phyloP scores from a whole-genome alignment of 2,888 invertebrate genomes.

The Napeogenes sylphis region DNA sequence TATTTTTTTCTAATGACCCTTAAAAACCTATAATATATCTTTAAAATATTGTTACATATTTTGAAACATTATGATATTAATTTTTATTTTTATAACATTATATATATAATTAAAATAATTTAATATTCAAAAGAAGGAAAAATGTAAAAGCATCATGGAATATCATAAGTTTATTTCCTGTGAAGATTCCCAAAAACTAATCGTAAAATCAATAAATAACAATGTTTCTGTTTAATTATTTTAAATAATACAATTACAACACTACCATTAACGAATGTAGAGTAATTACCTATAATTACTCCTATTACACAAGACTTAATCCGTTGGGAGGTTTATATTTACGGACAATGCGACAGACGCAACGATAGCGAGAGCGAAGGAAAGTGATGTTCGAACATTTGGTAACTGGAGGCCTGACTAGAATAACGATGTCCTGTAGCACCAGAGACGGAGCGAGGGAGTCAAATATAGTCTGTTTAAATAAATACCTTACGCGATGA shows the following conservation, averaged over 20 bases:
- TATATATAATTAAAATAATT: too few relatives aligned
- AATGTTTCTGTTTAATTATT: not conserved
- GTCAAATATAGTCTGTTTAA: not conserved
- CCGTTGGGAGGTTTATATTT: conserved; percentile 11
- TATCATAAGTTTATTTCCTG: too few relatives aligned
- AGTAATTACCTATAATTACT: conserved; percentile 6
- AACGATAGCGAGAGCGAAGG: conserved; percentile 61
- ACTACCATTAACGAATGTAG: not conserved
- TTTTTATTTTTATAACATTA: too few relatives aligned
- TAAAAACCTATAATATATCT: too few relatives aligned
- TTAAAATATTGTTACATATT: too few relatives aligned
- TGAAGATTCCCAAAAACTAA: too few relatives aligned
- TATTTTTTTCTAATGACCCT: too few relatives aligned
- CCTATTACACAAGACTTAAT: conserved; percentile 14
- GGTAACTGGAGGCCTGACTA: conserved; percentile 50
- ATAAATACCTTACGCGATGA: too few relatives aligned
- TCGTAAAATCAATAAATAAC: too few relatives aligned
- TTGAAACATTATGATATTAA: too few relatives aligned
- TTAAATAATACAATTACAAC: conserved; percentile 1
- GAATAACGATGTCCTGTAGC: conserved; percentile 45
- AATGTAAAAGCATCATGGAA: too few relatives aligned
- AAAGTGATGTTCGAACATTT: conserved; percentile 66
- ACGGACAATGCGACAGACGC: conserved; percentile 10
- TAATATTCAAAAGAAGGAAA: too few relatives aligned
- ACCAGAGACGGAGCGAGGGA: conserved; percentile 37